phyloP scores from a whole-genome alignment of 2,113 vertebrate species.

The Trematocara variabile region DNA sequence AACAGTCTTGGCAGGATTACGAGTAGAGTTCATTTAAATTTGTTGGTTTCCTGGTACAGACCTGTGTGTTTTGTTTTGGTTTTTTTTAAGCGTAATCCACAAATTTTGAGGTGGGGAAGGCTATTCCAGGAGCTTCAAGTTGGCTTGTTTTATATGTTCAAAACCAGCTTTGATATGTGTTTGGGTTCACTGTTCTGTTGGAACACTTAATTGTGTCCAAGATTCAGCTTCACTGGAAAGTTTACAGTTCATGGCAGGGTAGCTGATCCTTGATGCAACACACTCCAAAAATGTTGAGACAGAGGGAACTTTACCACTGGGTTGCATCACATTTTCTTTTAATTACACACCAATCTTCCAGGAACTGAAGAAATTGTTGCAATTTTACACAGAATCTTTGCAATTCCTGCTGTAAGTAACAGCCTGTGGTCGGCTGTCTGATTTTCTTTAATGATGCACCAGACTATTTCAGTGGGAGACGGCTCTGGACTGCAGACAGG shows the following conservation, averaged over 20 bases:
- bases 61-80: rapidly evolving
- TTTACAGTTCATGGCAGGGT: background rate
- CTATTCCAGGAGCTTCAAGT: background rate
- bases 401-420: background rate
- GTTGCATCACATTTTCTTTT: background rate
- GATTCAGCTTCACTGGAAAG: background rate
- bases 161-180: background rate
- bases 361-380: background rate
- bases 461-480: background rate
- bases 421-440: background rate
- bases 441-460: background rate
- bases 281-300: background rate
- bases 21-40: background rate
- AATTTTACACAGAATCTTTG: background rate
- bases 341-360: background rate
- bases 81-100: background rate
- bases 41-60: background rate
- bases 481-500: background rate
- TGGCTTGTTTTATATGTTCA: background rate
- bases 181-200: background rate
- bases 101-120: background rate
- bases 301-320: background rate
- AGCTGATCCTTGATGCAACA: background rate
- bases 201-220: background rate
- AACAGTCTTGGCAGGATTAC: background rate